Percentiles rank a stretch among this genome's conserved stretches.
Evolutionary conservation across 1,140 invertebrate species (phyloP).

Genomic region (Brachionus manjavacas): DNA sequence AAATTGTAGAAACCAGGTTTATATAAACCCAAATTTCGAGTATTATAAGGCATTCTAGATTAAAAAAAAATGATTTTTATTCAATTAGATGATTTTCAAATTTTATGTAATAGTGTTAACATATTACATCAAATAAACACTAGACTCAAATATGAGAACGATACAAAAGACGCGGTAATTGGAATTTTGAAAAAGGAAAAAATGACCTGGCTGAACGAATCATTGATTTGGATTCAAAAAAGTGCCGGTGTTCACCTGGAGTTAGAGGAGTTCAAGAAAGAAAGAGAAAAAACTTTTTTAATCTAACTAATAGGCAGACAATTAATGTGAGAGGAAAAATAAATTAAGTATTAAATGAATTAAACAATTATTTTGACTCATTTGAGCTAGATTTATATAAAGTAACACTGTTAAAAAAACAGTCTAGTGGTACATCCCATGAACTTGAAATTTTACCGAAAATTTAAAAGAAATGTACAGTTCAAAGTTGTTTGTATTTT

Average conservation of each 20-base stretch:
- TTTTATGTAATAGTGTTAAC: background rate
- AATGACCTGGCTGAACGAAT: background rate
- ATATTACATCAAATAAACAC: background rate
- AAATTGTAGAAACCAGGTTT: no score
- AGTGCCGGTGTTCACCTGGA: background rate
- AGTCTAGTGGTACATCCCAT: background rate
- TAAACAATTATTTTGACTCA: background rate
- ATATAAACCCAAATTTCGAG: background rate
- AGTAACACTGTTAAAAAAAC: background rate
- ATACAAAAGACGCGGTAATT: background rate
- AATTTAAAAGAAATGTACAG: background rate
- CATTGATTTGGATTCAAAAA: background rate
- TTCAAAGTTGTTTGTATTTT: background rate
- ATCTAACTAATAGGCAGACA: background rate
- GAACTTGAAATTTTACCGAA: background rate
- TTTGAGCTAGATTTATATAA: background rate
- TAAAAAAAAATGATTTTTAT: background rate
- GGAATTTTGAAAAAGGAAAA: background rate
- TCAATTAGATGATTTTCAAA: background rate
- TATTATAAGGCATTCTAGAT: background rate
- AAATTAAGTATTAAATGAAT: background rate
- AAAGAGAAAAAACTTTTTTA: background rate
- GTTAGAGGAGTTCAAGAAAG: background rate
- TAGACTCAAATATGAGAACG: background rate
- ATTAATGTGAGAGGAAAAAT: background rate